Evolutionary conservation across 2,113 vertebrate species (phyloP), one percentile per base, ranked within the genome.

Genomic region (Misgurnus mizolepis): DNA sequence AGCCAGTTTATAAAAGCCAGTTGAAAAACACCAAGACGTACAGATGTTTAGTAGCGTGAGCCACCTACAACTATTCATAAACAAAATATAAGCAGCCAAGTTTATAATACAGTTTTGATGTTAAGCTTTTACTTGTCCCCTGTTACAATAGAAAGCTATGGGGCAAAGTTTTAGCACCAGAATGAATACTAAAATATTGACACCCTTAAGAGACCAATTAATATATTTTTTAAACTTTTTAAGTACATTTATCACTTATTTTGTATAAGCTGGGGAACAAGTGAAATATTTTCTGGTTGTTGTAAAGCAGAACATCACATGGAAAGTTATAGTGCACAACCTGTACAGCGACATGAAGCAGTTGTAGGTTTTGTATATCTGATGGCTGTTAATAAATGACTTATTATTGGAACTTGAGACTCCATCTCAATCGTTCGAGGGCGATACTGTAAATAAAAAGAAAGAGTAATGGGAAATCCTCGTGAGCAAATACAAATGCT

Each of bases 391-490:
- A 67, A 58, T 62, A 58, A 1, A 5, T 2, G n/a, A 73, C 10
- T 65, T 73, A 62, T 80, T 75, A 27, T 40, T 56, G 61, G 47
- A 73, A 55, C 64, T 56, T 3, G 61, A 72, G 18, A 72, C 66
- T 80, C 47, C 69, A 66, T 34, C 66, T 49, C 43, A 66, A 55
- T 27, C 10, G 11, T 34, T n/a, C 61, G 39, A 45, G 41, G 61
- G 45, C 15, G 39, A 49, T 65, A 27, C 27, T 67, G 22, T 80
- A 67, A 80, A 74, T 74, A 65, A 58, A 66, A 39, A 6, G 22
- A 27, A 10, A 66, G 17, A 81, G 64, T 76, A 76, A 81, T 39
- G 79, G 5, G 56, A 75, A 34, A 73, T 73, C 62, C 6, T 56
- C 22, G 15, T 39, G 2, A 67, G 43, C 53, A 69, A 49, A 40